Conservation (phyloP, 1,140 invertebrate genomes). For the Ganaspis sp. region DNA sequence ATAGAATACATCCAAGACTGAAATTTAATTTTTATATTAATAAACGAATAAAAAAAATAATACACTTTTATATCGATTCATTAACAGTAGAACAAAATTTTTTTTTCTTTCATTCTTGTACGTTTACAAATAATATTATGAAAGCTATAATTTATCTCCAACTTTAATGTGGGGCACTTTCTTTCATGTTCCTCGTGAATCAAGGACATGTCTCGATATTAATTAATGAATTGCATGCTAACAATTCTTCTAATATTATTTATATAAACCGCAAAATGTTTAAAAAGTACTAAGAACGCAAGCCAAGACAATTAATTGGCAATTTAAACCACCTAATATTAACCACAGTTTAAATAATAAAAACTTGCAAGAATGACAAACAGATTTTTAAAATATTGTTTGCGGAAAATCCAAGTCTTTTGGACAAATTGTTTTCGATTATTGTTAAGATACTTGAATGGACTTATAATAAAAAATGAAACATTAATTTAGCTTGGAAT, state of each 20-base stretch:
- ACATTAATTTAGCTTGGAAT: neutral
- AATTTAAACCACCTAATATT: neutral
- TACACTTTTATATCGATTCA: neutral
- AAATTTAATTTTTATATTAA: constrained; percentile 12
- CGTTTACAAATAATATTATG: neutral
- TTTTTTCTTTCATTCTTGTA: neutral
- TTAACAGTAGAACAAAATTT: neutral
- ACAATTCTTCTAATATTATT: neutral
- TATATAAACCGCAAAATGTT: neutral
- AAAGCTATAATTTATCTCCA: neutral
- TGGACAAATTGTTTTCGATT: no score
- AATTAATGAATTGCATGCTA: neutral
- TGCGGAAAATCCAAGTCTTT: no score
- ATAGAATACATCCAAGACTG: constrained; percentile 3
- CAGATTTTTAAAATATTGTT: neutral
- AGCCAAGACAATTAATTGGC: neutral
- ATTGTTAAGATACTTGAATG: no score
- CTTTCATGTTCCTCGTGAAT: neutral
- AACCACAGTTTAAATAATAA: neutral
- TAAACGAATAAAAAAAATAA: neutral
- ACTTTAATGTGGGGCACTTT: neutral
- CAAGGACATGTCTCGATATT: neutral
- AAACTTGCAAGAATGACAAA: neutral
- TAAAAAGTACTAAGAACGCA: neutral
- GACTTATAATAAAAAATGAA: neutral